Base-by-base conservation (phyloP, 2,113 vertebrate species). In the Lampris incognitus region DNA sequence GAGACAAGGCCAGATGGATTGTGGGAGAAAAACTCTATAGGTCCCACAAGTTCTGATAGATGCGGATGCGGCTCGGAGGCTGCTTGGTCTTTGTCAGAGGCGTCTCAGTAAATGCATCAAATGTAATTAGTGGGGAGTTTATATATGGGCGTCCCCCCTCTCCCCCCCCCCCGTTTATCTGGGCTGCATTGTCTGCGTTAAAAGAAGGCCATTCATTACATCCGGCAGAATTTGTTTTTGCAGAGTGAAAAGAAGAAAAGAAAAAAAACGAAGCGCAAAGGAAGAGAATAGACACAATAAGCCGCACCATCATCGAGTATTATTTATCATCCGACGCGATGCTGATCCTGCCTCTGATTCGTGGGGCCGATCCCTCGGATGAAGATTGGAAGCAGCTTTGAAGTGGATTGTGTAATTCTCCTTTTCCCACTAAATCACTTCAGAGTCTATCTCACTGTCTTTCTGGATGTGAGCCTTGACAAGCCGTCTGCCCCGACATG, bases 1-100 rank as follows among this genome's bases (percentile, higher is more conserved):
- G 9, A 87, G 88, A 91, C 90, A 89, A 89, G 86, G 86, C 82
- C 82, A 89, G 89, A 92, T 91, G 90, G 92, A 91, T 91, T 90
- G 87, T 91, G 85, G 82, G 79, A 70, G 69, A 74, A 78, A 66
- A 89, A 85, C 85, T 90, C 88, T 89, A 91, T 85, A 71, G 87
- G 85, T 89, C 84, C 89, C 85, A 72, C 85, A 80, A 88, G 89
- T 79, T 84, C 84, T 92, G 91, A 94, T 93, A 91, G 92, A 91
- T 93, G 89, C 91, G 82, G 83, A 87, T 87, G 89, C 84, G 79
- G 88, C 87, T 83, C 39, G 2, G 87, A 90, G 89, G 87, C 91
- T 87, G 24, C 24, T 24, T 24, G 76, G 11, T 62, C 62, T 64
- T 82, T 87, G 85, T 92, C 88, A 84, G 74, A 70, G 2, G 58